Conservation (phyloP, 1,140 invertebrate species). For the Bombus confusus region DNA sequence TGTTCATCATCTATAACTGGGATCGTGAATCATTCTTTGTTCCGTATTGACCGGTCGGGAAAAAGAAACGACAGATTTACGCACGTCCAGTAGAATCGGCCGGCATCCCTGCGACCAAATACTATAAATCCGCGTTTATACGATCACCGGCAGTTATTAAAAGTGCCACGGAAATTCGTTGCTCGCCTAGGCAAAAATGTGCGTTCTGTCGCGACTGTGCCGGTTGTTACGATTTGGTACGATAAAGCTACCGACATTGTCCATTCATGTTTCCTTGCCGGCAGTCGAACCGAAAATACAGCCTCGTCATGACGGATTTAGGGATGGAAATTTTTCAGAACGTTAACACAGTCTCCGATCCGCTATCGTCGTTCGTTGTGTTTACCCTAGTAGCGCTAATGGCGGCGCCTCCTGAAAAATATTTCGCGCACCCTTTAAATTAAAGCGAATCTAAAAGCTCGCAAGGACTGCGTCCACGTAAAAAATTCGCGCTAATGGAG, state of each 20-base stretch:
- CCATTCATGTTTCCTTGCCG: background rate
- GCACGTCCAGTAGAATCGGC: background rate
- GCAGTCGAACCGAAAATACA: too few relatives aligned
- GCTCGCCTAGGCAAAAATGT: background rate
- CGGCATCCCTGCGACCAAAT: background rate
- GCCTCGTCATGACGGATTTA: background rate
- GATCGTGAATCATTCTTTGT: conserved; percentile 46
- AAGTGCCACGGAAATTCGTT: conserved; percentile 14
- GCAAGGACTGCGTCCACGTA: background rate
- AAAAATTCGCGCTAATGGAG: conserved; percentile 28
- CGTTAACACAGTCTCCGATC: too few relatives aligned
- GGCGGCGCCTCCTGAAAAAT: background rate
- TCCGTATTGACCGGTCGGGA: background rate
- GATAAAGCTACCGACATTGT: conserved; percentile 19
- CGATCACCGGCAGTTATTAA: conserved; percentile 53
- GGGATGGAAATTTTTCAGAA: conserved; percentile 7
- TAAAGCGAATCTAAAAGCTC: conserved; percentile 35
- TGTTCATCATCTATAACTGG: conserved; percentile 33
- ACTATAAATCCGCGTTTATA: conserved; percentile 48
- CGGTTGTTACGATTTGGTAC: conserved; percentile 8
- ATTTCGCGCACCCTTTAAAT: conserved; percentile 22
- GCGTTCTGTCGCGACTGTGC: background rate
- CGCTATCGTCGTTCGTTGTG: background rate
- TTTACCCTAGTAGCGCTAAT: background rate
- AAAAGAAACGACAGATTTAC: conserved; percentile 44